phyloP scores from a whole-genome alignment of 2,797 vertebrate species.

The Hapalemur alaotrensis region DNA sequence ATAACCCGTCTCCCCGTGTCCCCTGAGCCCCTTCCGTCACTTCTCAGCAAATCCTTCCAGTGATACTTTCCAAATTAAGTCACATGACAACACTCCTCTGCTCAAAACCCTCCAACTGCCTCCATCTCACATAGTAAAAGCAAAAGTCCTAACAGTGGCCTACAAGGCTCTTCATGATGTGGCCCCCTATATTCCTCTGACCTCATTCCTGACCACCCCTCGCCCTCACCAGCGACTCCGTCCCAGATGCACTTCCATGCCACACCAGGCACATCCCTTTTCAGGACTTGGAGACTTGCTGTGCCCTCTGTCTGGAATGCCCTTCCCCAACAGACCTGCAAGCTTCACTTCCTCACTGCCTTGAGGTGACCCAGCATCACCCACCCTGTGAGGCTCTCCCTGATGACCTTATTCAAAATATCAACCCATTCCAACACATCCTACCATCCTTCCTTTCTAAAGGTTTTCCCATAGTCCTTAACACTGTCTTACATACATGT shows the following conservation, averaged over 20 bases:
- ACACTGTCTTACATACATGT: not conserved
- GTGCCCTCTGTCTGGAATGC: not conserved
- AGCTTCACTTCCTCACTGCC: not conserved
- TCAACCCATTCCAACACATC: not conserved
- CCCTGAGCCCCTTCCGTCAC: not conserved
- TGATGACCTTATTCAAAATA: not conserved
- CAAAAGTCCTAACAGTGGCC: not conserved
- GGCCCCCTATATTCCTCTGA: not conserved
- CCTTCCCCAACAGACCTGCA: not conserved
- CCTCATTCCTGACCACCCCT: not conserved
- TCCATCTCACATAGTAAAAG: not conserved
- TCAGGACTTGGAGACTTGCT: not conserved
- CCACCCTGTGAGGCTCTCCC: not conserved
- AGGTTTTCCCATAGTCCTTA: not conserved
- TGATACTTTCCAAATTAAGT: not conserved
- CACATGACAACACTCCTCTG: not conserved
- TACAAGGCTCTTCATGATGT: not conserved
- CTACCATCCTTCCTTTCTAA: not conserved
- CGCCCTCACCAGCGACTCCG: not conserved
- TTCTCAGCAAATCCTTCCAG: not conserved
- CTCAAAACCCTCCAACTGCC: not conserved
- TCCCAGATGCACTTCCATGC: fast-evolving
- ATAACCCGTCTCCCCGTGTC: not conserved
- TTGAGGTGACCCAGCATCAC: not conserved
- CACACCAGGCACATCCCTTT: not conserved